phyloP scores from a whole-genome alignment of 2,888 invertebrate genomes.

The Latheticus oryzae region DNA sequence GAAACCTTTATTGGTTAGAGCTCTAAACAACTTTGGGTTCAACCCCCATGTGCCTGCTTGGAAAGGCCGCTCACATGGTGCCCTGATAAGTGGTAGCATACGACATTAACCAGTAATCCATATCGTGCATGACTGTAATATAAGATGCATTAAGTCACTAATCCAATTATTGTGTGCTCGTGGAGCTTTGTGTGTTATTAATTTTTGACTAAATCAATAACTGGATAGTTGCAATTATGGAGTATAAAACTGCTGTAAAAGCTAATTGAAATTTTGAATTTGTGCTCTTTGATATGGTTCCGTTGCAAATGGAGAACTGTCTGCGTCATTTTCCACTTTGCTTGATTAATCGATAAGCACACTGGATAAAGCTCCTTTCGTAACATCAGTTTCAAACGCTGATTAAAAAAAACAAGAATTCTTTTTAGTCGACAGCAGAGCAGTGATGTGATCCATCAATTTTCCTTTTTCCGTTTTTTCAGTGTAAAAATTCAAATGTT shows the following conservation, averaged over 20 bases:
- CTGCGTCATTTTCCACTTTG: constrained; percentile 12
- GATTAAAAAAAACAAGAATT: constrained; percentile 24
- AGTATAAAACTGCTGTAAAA: too few species aligned
- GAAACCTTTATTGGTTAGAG: constrained; percentile 13
- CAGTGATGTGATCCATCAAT: constrained; percentile 22
- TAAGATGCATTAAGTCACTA: constrained; percentile 1
- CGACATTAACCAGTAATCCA: constrained; percentile 1
- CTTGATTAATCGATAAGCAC: constrained; percentile 17
- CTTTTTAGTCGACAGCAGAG: constrained; percentile 15
- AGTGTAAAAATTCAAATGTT: constrained; percentile 13
- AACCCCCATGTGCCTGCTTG: constrained; percentile 8
- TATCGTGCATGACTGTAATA: constrained; percentile 4
- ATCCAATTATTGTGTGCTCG: constrained; percentile 8
- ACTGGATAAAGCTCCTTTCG: constrained; percentile 3
- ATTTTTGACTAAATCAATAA: constrained; percentile 6
- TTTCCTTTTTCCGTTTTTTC: constrained; percentile 19
- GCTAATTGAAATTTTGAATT: constrained; percentile 7
- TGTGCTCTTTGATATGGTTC: constrained; percentile 7
- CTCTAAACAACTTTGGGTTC: constrained; percentile 10
- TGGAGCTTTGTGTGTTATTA: neutral
- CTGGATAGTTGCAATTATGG: too few species aligned
- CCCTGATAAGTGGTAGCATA: neutral
- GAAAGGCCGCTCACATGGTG: neutral
- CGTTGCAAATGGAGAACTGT: neutral
- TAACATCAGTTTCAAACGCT: constrained; percentile 18